Evolutionary conservation across 92 coral and sea anemone genomes (phyloP).

Genomic region (Epizoanthus ramosus): DNA sequence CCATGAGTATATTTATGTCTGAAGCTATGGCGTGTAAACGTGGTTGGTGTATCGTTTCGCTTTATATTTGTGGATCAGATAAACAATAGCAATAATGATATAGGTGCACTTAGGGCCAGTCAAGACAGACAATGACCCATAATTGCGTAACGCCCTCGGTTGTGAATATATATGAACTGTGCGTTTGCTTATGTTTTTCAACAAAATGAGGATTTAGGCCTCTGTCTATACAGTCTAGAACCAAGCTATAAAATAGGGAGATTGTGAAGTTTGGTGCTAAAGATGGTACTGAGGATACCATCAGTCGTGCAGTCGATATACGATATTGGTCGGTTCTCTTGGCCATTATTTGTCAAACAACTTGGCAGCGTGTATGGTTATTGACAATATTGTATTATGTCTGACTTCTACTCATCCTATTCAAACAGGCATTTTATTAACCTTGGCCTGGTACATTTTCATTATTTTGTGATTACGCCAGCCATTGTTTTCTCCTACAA

Average conservation of each 20-base stretch:
- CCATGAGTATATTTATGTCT: not conserved
- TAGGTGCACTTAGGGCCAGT: not conserved
- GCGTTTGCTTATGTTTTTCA: too few species aligned
- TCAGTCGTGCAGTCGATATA: too few species aligned
- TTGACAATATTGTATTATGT: not conserved
- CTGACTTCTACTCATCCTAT: not conserved
- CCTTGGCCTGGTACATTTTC: not conserved
- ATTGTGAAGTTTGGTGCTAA: too few species aligned
- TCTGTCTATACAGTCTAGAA: too few species aligned
- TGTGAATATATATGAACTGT: too few species aligned
- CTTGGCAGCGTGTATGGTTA: constrained; percentile 7
- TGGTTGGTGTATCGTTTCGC: not conserved
- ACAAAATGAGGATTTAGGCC: too few species aligned
- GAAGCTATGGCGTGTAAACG: not conserved
- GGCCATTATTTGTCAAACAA: constrained; percentile 24
- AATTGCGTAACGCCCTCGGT: not conserved
- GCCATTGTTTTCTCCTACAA: constrained; percentile 25
- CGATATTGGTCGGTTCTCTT: constrained; percentile 17
- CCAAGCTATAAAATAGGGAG: too few species aligned
- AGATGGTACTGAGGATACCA: too few species aligned
- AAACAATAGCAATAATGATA: constrained; percentile 14
- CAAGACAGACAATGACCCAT: not conserved
- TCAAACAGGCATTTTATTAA: not conserved
- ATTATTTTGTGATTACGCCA: not conserved
- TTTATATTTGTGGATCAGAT: constrained; percentile 13